phyloP scores from a whole-genome alignment of 2,888 invertebrate species.

The Cataglyphis albicans region DNA sequence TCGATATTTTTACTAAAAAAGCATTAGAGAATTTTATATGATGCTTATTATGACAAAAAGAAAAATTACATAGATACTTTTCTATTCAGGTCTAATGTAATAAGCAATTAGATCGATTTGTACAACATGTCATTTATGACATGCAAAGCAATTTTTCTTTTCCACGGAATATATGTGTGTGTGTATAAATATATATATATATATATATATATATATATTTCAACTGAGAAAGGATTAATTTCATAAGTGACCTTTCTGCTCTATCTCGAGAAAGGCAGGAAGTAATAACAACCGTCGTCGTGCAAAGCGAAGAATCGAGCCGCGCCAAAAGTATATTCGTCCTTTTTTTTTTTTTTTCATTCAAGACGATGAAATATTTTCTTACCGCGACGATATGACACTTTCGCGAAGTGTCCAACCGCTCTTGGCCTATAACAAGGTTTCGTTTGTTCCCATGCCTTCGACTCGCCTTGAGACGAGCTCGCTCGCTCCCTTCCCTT shows the following conservation, averaged over 20 bases:
- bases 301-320: neutral
- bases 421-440: conserved; percentile 23
- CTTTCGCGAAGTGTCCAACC: conserved; percentile 2
- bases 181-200: too few relatives aligned
- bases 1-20: neutral
- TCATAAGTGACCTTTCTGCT: conserved; percentile 36
- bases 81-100: conserved; percentile 29
- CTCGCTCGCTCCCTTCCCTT: conserved; percentile 25
- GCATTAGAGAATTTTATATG: conserved; percentile 10
- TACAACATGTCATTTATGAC: conserved; percentile 38
- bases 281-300: conserved; percentile 37
- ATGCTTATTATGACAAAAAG: neutral
- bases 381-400: conserved; percentile 7
- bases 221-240: conserved; percentile 29
- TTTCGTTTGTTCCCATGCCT: conserved; percentile 19
- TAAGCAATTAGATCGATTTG: conserved; percentile 44
- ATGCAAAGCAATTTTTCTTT: conserved; percentile 50
- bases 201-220: neutral
- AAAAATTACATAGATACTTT: conserved; percentile 28
- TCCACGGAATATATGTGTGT: neutral
- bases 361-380: conserved; percentile 35
- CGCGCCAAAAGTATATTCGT: neutral
- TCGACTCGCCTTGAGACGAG: neutral
- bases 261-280: conserved; percentile 39
- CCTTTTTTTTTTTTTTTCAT: neutral